Evolutionary conservation across 2,888 invertebrate genomes (phyloP), one percentile per base, ranked within the genome.

Genomic region (Thera britannica): DNA sequence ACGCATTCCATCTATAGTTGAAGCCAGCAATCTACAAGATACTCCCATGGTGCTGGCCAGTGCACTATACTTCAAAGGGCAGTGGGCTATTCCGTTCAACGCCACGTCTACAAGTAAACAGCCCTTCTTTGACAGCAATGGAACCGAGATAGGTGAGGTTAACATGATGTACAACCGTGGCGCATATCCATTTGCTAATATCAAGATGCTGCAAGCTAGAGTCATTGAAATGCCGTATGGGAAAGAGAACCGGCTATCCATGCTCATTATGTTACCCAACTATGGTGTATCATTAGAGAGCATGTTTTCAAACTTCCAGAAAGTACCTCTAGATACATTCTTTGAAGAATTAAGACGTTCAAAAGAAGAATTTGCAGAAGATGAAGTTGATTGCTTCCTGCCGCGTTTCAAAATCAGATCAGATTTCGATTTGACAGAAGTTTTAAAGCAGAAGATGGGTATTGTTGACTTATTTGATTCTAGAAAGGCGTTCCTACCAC

Each of bases 121-220:
- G 74, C 86, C 94, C 0, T 96, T 96, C 77, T 95, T 90, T 70
- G 91, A 95, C 77, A 95, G 95, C 58, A 83, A 90, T 2, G 94
- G 94, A 6, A 80, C 85, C 5, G 81, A 90, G 63, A 83, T 93
- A 34, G 95, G 95, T 0, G 88, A 95, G 67, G 96, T 97, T 0
- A 94, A 95, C 61, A 97, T 97, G 97, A 97, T 98, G 97, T 94
- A 94, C 72, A 95, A 95, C 72, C 88, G 94, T 58, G 93, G 92
- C 12, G 88, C 93, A 34, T 96, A 95, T 70, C 94, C 95, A 0
- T 96, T 94, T 80, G 89, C 94, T 0, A 92, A 94, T 62, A 91
- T 96, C 35, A 88, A 88, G 57, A 86, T 90, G 3, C 79, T 97
- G 34, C 93, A 95, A 75, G 95, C 95, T 0, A 94, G 95, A 80